These are phyloP conservation scores for Strix aluco DNA, from an alignment of 2,113 vertebrate genomes.

Conservation along the genomic window DNA sequence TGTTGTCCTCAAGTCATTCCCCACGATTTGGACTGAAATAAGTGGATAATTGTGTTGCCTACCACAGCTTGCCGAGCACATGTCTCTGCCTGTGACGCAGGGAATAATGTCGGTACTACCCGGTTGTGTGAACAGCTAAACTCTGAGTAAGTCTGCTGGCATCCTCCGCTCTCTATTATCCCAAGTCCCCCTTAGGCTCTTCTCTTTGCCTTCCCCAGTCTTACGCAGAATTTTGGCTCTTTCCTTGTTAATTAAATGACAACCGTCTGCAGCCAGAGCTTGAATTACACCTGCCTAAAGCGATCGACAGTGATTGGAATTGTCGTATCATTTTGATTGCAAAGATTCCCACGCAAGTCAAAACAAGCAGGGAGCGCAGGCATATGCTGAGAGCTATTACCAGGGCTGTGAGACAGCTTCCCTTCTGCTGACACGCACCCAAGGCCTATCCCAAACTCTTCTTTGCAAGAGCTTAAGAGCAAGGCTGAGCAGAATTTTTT, in stretches of 20 bases:
- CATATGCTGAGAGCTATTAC: background rate
- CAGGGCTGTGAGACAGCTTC: background rate
- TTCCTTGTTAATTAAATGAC: conserved; percentile 45
- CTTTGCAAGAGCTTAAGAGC: background rate
- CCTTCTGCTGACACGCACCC: background rate
- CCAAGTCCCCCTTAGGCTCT: conserved; percentile 15
- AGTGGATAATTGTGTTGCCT: background rate
- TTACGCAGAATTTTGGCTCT: conserved; percentile 23
- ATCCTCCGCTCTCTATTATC: background rate
- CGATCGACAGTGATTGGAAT: background rate
- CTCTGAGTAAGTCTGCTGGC: background rate
- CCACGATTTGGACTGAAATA: background rate
- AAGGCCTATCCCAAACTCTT: background rate
- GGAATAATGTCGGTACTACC: background rate
- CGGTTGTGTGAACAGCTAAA: background rate
- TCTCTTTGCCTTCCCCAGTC: conserved; percentile 1
- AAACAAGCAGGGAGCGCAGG: background rate
- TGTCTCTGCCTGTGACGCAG: background rate
- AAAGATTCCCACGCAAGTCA: conserved; percentile 28
- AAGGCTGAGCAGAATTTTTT: background rate
- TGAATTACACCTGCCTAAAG: conserved; percentile 60
- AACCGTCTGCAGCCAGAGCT: conserved; percentile 37
- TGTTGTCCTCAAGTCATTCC: background rate
- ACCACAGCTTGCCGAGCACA: background rate
- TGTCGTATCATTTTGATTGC: conserved; percentile 8